Base-by-base conservation (phyloP, 35 echinoderm and acorn worm species). In the Anneissia japonica region DNA sequence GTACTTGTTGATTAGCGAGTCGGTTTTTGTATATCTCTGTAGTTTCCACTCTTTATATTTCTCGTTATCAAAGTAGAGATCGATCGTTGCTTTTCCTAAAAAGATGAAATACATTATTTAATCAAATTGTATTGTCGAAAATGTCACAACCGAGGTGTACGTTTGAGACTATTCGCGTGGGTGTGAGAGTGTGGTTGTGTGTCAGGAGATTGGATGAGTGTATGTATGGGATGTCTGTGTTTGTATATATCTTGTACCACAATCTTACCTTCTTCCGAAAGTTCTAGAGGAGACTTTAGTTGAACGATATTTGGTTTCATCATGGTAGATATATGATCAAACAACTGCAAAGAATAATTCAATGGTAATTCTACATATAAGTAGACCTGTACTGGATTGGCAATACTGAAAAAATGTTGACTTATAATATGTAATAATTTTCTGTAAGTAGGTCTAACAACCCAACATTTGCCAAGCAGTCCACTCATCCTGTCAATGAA, bases 11-110 rank as follows among this genome's bases (percentile, higher is more conserved):
- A 64, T 64, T 64, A 64, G 21, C 51, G 51, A 64, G 3, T 86
- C 84, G 21, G 74, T 77, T 38, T 86, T 86, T 7, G 84, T 41
- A 38, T 79, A 80, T 21, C 78, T 21, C 16, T 35, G 35, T 46
- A 80, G 37, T 45, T 80, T 81, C 75, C 77, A 80, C 3, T 46
- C 76, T 30, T 81, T 81, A 35, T 87, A 73, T 37, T 80, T 79
- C 35, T 74, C 38, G 21, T 64, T 32, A 34, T 87, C 46, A 35
- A 81, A 87, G 46, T 81, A 86, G 1, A 30, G 31, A 23, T 30
- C 33, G 29, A 86, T 86, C 84, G 76, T 86, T 30, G 74, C 84
- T 40, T 86, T 73, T 75, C 84, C 84, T 86, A 73, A 26, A 86
- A 77, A 35, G n/a, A 13, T 72, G 55, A 13, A 13, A 72, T 16